Evolutionary conservation across 2,888 invertebrate species (phyloP).

Genomic region (Dryadula phaetusa): DNA sequence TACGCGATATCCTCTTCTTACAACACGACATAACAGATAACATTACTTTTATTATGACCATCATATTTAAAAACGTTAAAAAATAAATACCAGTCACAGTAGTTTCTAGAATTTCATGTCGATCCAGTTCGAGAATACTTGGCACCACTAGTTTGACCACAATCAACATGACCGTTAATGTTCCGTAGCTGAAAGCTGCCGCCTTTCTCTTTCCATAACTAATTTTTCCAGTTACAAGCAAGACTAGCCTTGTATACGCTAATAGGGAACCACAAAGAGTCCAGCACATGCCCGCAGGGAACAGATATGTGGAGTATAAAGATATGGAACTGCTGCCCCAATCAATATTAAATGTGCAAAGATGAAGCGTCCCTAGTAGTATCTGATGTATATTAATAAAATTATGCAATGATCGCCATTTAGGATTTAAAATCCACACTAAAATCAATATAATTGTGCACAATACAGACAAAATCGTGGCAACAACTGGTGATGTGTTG

Average conservation of each 20-base stretch:
- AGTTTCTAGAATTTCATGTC: background rate
- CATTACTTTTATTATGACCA: slow-evolving; percentile 35
- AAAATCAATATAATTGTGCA: slow-evolving; percentile 41
- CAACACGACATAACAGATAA: slow-evolving; percentile 35
- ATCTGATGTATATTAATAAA: slow-evolving; percentile 48
- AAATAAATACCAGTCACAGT: slow-evolving; percentile 29
- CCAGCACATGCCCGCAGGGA: slow-evolving; percentile 40
- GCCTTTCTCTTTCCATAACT: slow-evolving; percentile 43
- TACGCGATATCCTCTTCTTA: slow-evolving; percentile 28
- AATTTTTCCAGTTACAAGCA: slow-evolving; percentile 42
- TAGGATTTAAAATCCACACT: slow-evolving; percentile 45
- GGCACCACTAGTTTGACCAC: slow-evolving; percentile 31
- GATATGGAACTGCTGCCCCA: background rate
- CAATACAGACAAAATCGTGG: slow-evolving; percentile 29
- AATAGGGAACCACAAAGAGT: slow-evolving; percentile 44
- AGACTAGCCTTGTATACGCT: slow-evolving; percentile 45
- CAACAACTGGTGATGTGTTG: background rate
- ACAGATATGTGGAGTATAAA: slow-evolving; percentile 28
- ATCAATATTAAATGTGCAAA: slow-evolving; percentile 25
- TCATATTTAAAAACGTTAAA: slow-evolving; percentile 38
- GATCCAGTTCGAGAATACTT: slow-evolving; percentile 12
- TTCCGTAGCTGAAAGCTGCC: slow-evolving; percentile 34
- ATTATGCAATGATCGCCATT: slow-evolving; percentile 48
- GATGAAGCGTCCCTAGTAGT: slow-evolving; percentile 42
- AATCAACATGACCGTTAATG: slow-evolving; percentile 19